phyloP scores from a whole-genome alignment of 2,797 vertebrate genomes.

The Selene dorsalis region DNA sequence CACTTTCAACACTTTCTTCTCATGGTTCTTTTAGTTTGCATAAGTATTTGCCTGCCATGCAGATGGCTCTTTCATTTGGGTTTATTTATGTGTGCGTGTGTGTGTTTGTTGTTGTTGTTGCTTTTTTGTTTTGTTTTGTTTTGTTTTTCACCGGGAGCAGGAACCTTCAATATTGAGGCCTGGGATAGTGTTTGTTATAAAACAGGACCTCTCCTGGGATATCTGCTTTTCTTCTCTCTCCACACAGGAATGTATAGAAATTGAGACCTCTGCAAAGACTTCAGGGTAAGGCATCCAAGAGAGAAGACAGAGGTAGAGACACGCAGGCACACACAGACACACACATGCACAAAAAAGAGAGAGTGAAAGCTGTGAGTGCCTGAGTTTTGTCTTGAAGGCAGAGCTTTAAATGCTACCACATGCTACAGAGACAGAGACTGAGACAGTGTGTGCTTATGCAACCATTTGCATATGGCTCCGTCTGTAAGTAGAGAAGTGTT shows the following conservation, averaged over 20 bases:
- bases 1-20: constrained; percentile 16
- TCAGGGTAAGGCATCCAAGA: constrained; percentile 54
- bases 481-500: constrained; percentile 39
- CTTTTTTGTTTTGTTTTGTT: no score
- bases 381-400: constrained; percentile 65
- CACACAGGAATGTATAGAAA: constrained; percentile 73
- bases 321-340: constrained; percentile 13
- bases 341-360: constrained; percentile 15
- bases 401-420: constrained; percentile 80
- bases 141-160: constrained; percentile 29
- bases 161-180: constrained; percentile 49
- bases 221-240: constrained; percentile 71
- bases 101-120: no score
- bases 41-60: constrained; percentile 23
- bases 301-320: constrained; percentile 39
- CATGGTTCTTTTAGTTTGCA: constrained; percentile 22
- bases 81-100: constrained; percentile 29
- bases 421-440: constrained; percentile 57
- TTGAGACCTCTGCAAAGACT: constrained; percentile 63
- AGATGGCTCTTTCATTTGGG: constrained; percentile 39
- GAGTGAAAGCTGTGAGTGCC: constrained; percentile 14
- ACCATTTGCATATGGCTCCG: constrained; percentile 41
- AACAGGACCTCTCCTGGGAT: constrained; percentile 68
- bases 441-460: constrained; percentile 55
- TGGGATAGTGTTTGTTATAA: constrained; percentile 67